phyloP scores from a whole-genome alignment of 2,797 vertebrate species.

The Momotus momota region DNA sequence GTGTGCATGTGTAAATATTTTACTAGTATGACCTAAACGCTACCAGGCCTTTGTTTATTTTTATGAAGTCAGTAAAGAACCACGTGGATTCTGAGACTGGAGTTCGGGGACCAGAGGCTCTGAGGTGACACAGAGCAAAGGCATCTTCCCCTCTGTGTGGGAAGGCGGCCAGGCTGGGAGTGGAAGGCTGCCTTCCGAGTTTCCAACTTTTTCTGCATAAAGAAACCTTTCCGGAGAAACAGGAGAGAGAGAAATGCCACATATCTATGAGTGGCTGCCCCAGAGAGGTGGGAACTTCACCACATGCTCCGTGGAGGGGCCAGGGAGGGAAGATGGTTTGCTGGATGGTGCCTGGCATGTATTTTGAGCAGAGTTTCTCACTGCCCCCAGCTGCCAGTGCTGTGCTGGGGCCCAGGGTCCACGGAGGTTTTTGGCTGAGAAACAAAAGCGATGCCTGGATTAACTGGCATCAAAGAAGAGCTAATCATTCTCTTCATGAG shows the following conservation, averaged over 20 bases:
- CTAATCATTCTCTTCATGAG: background rate
- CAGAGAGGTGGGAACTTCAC: background rate
- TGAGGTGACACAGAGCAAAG: background rate
- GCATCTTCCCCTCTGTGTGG: background rate
- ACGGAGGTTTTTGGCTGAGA: background rate
- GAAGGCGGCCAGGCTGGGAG: background rate
- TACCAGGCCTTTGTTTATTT: constrained; percentile 13
- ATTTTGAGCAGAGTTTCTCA: background rate
- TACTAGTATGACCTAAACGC: constrained; percentile 20
- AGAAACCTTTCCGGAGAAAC: background rate
- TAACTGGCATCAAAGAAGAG: background rate
- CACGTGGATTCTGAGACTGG: background rate
- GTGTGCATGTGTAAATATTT: constrained; percentile 26
- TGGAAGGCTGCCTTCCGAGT: background rate
- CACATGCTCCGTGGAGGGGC: background rate
- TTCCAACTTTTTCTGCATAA: background rate
- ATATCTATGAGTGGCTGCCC: background rate
- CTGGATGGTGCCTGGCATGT: background rate
- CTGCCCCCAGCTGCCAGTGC: background rate
- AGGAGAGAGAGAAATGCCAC: background rate
- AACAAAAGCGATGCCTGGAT: background rate
- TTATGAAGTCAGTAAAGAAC: constrained; percentile 27
- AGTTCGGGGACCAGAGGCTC: background rate
- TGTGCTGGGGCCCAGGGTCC: background rate
- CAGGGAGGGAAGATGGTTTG: background rate